These are phyloP conservation scores for Ischnus inquisitorius DNA, from an alignment of 2,888 invertebrate species.

Conservation along the genomic window DNA sequence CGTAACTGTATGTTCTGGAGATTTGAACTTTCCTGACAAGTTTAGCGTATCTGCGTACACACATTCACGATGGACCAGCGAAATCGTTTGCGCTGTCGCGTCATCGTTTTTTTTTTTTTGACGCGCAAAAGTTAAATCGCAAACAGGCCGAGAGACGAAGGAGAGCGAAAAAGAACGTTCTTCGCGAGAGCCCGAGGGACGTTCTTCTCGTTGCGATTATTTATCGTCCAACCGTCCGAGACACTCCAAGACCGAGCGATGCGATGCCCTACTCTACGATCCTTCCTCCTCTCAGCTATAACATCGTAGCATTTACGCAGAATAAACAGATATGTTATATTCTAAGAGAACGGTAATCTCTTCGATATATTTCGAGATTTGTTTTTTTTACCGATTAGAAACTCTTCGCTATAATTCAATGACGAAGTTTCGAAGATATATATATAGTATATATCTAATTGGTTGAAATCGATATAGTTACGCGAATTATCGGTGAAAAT, in stretches of 20 bases:
- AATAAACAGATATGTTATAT: neutral
- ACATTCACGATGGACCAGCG: neutral
- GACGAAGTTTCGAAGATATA: neutral
- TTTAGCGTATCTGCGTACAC: slow-evolving; percentile 45
- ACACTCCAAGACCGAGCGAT: slow-evolving; percentile 5
- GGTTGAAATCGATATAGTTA: neutral
- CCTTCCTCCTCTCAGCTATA: no score
- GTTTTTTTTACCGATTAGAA: slow-evolving; percentile 39
- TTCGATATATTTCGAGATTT: slow-evolving; percentile 27
- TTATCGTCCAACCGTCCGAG: neutral
- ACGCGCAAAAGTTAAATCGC: neutral
- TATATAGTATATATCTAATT: no score
- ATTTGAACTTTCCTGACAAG: slow-evolving; percentile 59
- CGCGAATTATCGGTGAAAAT: neutral
- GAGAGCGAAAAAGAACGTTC: neutral
- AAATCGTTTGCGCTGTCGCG: slow-evolving; percentile 40
- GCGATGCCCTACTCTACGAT: neutral
- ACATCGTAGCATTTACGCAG: neutral
- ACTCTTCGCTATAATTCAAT: neutral
- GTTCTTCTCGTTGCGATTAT: neutral
- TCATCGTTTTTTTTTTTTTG: slow-evolving; percentile 29
- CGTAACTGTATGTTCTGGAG: slow-evolving; percentile 56
- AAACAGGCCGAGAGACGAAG: neutral
- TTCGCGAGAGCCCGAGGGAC: slow-evolving; percentile 30
- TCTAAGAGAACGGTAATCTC: slow-evolving; percentile 11